phyloP scores from a whole-genome alignment of 64 coral and sea anemone species.

The Stichodactyla helianthus region DNA sequence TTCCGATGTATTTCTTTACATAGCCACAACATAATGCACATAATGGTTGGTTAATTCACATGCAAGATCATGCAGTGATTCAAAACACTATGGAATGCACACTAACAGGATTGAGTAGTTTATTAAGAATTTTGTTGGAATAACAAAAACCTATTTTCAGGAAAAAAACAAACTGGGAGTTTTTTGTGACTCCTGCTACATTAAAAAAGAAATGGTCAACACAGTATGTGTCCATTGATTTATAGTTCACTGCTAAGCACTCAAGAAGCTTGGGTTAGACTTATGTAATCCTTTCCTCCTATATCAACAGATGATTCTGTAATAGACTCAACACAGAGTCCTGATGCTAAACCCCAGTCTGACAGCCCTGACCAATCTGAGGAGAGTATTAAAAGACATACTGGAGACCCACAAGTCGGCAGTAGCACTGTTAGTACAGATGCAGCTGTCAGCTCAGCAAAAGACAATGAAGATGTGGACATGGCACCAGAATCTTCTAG shows the following conservation, averaged over 20 bases:
- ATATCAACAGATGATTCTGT: conserved; percentile 56
- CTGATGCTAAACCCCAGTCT: conserved; percentile 45
- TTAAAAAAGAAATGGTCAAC: too few relatives aligned
- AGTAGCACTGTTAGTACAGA: conserved; percentile 63
- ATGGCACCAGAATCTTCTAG: conserved; percentile 20
- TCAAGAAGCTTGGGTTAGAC: not conserved
- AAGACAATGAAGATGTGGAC: conserved; percentile 34
- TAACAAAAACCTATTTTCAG: too few relatives aligned
- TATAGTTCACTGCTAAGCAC: too few relatives aligned
- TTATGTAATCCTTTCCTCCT: not conserved
- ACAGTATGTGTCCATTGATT: too few relatives aligned
- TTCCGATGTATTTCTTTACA: too few relatives aligned
- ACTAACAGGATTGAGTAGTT: not conserved
- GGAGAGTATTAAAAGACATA: conserved; percentile 35
- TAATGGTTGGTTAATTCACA: too few relatives aligned
- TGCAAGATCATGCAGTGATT: too few relatives aligned
- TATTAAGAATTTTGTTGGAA: too few relatives aligned
- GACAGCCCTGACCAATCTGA: conserved; percentile 26
- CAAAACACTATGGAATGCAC: not conserved
- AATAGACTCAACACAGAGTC: conserved; percentile 83
- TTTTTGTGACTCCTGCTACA: too few relatives aligned
- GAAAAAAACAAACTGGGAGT: too few relatives aligned
- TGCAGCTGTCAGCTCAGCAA: conserved; percentile 41
- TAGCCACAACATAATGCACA: too few relatives aligned
- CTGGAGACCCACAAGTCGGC: conserved; percentile 57